Conservation (phyloP, 2,113 vertebrate genomes). For the Cebus imitator region DNA sequence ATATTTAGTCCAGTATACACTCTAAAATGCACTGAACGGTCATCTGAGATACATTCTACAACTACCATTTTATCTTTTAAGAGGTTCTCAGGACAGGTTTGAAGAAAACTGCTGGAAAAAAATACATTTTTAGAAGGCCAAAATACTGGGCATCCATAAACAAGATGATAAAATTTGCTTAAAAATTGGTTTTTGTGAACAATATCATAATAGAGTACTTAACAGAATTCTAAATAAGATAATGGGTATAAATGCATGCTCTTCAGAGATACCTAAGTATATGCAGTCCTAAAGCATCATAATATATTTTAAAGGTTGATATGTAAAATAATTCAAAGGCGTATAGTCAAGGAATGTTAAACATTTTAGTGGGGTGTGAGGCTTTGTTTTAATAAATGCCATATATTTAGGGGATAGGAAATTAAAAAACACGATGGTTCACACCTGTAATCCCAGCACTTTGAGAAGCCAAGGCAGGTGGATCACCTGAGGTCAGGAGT, state of each 20-base stretch:
- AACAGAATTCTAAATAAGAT: constrained; percentile 35
- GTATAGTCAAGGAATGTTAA: neutral
- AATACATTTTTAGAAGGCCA: constrained; percentile 19
- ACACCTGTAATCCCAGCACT: too few species aligned
- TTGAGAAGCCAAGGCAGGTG: too few species aligned
- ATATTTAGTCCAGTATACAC: neutral
- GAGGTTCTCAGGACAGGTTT: neutral
- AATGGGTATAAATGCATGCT: neutral
- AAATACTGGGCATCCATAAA: neutral
- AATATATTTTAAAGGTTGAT: neutral
- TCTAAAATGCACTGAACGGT: neutral
- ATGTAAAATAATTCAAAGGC: constrained; percentile 40
- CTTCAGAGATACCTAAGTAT: neutral
- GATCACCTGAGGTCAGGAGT: too few species aligned
- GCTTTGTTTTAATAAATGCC: neutral
- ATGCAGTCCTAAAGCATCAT: neutral
- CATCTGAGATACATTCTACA: neutral
- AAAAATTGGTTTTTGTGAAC: neutral
- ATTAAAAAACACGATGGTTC: too few species aligned
- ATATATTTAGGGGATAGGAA: neutral
- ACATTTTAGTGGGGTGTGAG: neutral
- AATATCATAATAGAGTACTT: neutral
- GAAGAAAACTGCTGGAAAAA: constrained; percentile 41
- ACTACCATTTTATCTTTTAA: constrained; percentile 24
- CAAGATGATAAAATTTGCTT: neutral